phyloP scores from a whole-genome alignment of 2,888 invertebrate genomes.

The Lissonota sp. region DNA sequence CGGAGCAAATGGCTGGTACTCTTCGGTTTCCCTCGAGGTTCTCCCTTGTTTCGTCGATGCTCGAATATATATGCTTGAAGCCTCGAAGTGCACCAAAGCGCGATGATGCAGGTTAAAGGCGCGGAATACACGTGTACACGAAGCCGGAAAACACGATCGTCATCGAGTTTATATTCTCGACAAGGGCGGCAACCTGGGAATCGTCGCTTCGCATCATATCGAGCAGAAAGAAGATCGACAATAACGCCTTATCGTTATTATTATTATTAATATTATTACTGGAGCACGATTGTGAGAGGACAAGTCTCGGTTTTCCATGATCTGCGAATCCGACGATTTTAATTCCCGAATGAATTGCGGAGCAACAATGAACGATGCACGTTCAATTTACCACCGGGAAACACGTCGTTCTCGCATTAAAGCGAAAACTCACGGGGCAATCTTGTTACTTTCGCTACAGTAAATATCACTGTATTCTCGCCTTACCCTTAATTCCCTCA shows the following conservation, averaged over 20 bases:
- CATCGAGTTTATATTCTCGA: constrained; percentile 38
- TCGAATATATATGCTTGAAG: constrained; percentile 29
- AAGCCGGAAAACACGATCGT: constrained; percentile 16
- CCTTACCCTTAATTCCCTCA: constrained; percentile 14
- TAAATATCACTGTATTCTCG: constrained; percentile 44
- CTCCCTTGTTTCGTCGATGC: constrained; percentile 7
- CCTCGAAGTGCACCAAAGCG: constrained; percentile 2
- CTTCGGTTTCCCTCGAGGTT: constrained; percentile 34
- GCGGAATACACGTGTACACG: background rate
- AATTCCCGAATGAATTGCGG: constrained; percentile 27
- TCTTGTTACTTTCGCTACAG: constrained; percentile 51
- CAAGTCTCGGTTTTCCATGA: constrained; percentile 1
- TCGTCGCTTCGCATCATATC: constrained; percentile 12
- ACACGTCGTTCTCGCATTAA: background rate
- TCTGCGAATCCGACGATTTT: constrained; percentile 5
- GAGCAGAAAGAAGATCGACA: constrained; percentile 17
- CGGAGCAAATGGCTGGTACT: constrained; percentile 48
- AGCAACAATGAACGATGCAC: background rate
- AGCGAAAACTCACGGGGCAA: constrained; percentile 23
- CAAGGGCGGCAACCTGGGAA: constrained; percentile 14
- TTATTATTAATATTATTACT: constrained; percentile 17
- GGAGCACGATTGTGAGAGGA: background rate
- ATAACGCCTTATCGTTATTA: constrained; percentile 16
- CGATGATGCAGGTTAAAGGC: constrained; percentile 1
- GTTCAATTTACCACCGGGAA: background rate